These are phyloP conservation scores for Hydrolagus colliei DNA, from an alignment of 2,797 vertebrate genomes.

Conservation along the genomic window DNA sequence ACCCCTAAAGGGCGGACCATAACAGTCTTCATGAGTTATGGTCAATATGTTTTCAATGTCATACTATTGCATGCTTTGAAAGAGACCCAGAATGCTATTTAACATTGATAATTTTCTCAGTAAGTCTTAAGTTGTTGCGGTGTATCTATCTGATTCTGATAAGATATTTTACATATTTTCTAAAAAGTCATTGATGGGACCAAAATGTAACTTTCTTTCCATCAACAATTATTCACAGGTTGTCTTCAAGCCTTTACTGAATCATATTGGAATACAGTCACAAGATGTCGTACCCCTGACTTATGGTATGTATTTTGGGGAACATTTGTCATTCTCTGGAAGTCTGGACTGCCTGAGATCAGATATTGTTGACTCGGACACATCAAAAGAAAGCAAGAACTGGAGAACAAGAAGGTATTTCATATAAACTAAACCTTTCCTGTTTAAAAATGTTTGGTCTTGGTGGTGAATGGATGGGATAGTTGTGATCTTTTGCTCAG, in stretches of 20 bases:
- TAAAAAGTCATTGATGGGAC: not conserved
- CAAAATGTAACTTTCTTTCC: not conserved
- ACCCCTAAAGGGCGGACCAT: too few species aligned
- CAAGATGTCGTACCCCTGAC: slow-evolving; percentile 85
- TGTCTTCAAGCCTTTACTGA: slow-evolving; percentile 90
- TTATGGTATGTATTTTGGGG: slow-evolving; percentile 96
- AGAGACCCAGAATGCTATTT: not conserved
- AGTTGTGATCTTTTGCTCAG: not conserved
- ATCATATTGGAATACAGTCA: slow-evolving; percentile 86
- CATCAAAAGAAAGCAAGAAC: slow-evolving; percentile 88
- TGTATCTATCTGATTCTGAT: not conserved
- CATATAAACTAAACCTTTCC: not conserved
- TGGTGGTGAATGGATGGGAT: too few species aligned
- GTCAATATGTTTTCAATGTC: too few species aligned
- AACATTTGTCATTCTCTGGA: slow-evolving; percentile 94
- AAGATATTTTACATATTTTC: not conserved
- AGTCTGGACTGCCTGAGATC: slow-evolving; percentile 88
- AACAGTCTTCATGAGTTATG: too few species aligned
- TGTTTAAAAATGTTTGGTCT: not conserved
- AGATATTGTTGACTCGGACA: slow-evolving; percentile 95
- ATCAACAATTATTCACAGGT: slow-evolving; percentile 60
- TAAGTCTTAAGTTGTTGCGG: not conserved
- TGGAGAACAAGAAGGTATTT: slow-evolving; percentile 78
- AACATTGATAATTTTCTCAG: not conserved
- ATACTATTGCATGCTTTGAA: not conserved